These are phyloP conservation scores for Lycophotia porphyrea DNA, from an alignment of 2,888 invertebrate species.

Conservation along the genomic window DNA sequence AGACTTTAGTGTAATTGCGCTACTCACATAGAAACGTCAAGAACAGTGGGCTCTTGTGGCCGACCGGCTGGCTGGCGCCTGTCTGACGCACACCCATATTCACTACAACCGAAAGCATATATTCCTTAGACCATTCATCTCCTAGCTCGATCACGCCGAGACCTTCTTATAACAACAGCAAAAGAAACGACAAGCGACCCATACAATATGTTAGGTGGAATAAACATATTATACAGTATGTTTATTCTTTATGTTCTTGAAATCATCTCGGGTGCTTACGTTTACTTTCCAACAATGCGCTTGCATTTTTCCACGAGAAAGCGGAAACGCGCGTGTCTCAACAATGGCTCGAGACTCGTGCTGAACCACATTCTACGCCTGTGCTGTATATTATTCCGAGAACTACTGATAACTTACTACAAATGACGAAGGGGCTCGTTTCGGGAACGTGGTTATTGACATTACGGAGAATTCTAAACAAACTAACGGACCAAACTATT, in stretches of 20 bases:
- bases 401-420: conserved; percentile 75
- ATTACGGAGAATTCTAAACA: conserved; percentile 59
- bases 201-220: conserved; percentile 43
- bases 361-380: conserved; percentile 82
- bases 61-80: conserved; percentile 74
- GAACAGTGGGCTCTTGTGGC: conserved; percentile 85
- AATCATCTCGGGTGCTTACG: conserved; percentile 73
- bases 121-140: conserved; percentile 38
- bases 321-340: conserved; percentile 88
- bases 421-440: conserved; percentile 53
- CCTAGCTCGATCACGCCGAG: conserved; percentile 37
- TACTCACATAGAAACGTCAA: conserved; percentile 75
- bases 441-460: conserved; percentile 63
- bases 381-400: conserved; percentile 86
- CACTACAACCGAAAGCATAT: conserved; percentile 53
- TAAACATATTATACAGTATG: conserved; percentile 28
- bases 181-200: conserved; percentile 11
- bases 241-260: conserved; percentile 70
- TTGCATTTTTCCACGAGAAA: conserved; percentile 90
- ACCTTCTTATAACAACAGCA: conserved; percentile 24
- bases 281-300: conserved; percentile 87
- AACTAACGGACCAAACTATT: conserved; percentile 47
- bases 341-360: conserved; percentile 86
- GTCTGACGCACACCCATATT: conserved; percentile 71
- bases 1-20: conserved; percentile 74